These are phyloP conservation scores for Lordiphosa andalusiaca DNA, from an alignment of 2,888 invertebrate genomes.

Conservation along the genomic window DNA sequence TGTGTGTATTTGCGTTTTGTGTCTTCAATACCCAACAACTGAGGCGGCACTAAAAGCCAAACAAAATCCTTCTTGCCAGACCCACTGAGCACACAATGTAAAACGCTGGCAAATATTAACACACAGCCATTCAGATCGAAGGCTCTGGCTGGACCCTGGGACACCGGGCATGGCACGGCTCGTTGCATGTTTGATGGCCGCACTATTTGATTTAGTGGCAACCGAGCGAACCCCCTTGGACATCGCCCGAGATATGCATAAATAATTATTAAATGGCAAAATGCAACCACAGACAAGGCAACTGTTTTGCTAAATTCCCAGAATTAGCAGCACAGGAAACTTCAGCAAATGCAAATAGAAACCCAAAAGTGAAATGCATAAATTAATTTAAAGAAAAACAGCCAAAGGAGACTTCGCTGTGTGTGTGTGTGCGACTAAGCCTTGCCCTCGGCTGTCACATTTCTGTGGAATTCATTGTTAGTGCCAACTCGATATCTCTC, in stretches of 20 bases:
- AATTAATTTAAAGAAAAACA: slow-evolving; percentile 53
- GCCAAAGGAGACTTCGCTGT: slow-evolving; percentile 8
- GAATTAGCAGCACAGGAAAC: no score
- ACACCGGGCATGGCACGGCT: slow-evolving; percentile 39
- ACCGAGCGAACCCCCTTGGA: no score
- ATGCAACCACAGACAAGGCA: no score
- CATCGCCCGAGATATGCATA: no score
- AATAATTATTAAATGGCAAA: no score
- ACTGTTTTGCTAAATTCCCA: no score
- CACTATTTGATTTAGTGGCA: slow-evolving; percentile 56
- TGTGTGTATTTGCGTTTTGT: neutral
- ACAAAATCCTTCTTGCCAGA: slow-evolving; percentile 43
- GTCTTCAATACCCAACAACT: slow-evolving; percentile 33
- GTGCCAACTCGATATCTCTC: slow-evolving; percentile 43
- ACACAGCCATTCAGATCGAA: slow-evolving; percentile 7
- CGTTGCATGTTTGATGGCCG: slow-evolving; percentile 55
- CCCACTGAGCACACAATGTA: slow-evolving; percentile 65
- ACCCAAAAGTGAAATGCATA: slow-evolving; percentile 22
- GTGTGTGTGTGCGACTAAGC: slow-evolving; percentile 3
- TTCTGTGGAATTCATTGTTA: slow-evolving; percentile 48
- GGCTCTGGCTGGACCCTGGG: no score
- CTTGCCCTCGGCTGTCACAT: slow-evolving; percentile 48
- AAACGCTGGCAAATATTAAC: slow-evolving; percentile 73
- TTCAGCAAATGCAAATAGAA: no score
- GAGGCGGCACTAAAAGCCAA: slow-evolving; percentile 68